These are phyloP conservation scores for Oryzias sinensis DNA, from an alignment of 2,797 vertebrate genomes.

Conservation along the genomic window DNA sequence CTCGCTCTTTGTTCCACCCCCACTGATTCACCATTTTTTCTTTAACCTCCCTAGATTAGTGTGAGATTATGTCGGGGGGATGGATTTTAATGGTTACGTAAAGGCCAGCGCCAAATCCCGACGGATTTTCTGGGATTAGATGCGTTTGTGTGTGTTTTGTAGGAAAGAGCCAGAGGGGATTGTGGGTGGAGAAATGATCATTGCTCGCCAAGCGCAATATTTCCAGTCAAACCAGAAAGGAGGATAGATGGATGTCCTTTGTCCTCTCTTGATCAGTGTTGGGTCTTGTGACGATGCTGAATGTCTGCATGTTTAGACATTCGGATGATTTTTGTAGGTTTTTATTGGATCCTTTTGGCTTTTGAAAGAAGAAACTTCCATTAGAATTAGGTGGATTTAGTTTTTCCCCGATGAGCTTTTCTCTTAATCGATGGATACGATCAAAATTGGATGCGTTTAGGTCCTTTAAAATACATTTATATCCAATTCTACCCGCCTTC, in stretches of 20 bases:
- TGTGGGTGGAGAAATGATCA: conserved; percentile 35
- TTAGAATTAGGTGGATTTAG: too few relatives aligned
- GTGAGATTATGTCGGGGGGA: conserved; percentile 61
- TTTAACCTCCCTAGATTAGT: conserved; percentile 69
- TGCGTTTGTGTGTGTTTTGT: conserved; percentile 40
- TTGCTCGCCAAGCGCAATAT: conserved; percentile 17
- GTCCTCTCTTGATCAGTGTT: conserved; percentile 3
- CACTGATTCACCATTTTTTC: conserved; percentile 50
- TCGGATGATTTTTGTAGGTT: conserved; percentile 13
- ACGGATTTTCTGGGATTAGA: conserved; percentile 82
- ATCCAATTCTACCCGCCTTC: not conserved
- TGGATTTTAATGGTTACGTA: conserved; percentile 79
- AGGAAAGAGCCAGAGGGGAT: conserved; percentile 29
- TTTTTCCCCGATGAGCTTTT: too few relatives aligned
- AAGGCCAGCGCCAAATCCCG: conserved; percentile 67
- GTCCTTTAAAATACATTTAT: too few relatives aligned
- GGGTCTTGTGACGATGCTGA: conserved; percentile 28
- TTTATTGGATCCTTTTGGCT: too few relatives aligned
- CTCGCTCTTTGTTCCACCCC: conserved; percentile 8
- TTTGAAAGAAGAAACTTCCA: too few relatives aligned
- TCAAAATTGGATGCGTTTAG: too few relatives aligned
- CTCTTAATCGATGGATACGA: too few relatives aligned
- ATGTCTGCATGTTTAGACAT: conserved; percentile 24
- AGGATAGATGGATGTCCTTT: conserved; percentile 27
- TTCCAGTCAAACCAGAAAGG: conserved; percentile 18